Evolutionary conservation across 2,797 vertebrate species (phyloP).

Genomic region (Etheostoma perlongum): DNA sequence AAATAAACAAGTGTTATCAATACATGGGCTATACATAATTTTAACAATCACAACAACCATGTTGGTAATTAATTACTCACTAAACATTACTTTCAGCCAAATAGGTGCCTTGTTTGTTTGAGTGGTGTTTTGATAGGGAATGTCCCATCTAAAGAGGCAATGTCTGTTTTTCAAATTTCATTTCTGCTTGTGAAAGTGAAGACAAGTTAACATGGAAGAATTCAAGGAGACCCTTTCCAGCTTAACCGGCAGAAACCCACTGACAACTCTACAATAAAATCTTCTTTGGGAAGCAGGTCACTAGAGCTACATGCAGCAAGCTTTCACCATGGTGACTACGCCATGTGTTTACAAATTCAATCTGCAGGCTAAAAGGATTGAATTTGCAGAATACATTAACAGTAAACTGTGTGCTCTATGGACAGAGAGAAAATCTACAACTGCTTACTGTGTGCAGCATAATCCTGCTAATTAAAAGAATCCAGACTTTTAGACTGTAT

Average conservation of each 20-base stretch:
- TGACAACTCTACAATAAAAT: constrained; percentile 1
- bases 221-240: constrained; percentile 11
- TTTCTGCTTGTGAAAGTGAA: constrained; percentile 33
- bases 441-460: constrained; percentile 3
- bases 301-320: constrained; percentile 10
- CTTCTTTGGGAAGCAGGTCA: background rate
- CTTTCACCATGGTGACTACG: constrained; percentile 18
- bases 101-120: constrained; percentile 8
- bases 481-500: constrained; percentile 4
- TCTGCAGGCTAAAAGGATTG: constrained; percentile 15
- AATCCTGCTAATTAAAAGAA: background rate
- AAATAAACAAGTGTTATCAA: background rate
- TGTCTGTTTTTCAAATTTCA: constrained; percentile 34
- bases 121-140: background rate
- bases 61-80: background rate
- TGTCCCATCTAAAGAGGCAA: constrained; percentile 8
- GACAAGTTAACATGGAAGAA: constrained; percentile 5
- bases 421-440: constrained; percentile 21
- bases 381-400: constrained; percentile 21
- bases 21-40: background rate
- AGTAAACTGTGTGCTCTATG: background rate
- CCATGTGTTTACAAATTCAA: constrained; percentile 32
- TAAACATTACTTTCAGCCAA: background rate
- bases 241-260: constrained; percentile 6
- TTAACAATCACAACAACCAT: background rate